Evolutionary conservation across 2,888 invertebrate genomes (phyloP).

Genomic region (Aphrophora alni): DNA sequence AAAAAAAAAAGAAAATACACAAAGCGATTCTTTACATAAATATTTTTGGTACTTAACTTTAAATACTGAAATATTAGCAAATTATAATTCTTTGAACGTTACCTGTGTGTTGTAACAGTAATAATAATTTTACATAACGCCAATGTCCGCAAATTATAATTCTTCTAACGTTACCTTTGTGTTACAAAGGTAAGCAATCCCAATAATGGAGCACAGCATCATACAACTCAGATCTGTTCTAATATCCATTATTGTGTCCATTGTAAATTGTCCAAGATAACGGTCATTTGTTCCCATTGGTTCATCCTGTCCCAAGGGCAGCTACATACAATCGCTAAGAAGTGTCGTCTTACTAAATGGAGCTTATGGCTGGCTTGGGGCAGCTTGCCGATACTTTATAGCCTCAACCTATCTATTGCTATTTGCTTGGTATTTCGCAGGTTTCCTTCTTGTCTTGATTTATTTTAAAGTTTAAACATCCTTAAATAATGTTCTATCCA

Average conservation of each 20-base stretch:
- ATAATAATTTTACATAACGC: too few species aligned
- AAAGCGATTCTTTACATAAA: too few species aligned
- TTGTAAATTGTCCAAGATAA: conserved; percentile 6
- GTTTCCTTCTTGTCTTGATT: too few species aligned
- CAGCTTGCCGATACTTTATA: neutral
- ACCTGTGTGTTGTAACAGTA: too few species aligned
- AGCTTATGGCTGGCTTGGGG: neutral
- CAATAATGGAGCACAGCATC: neutral
- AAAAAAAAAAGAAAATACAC: too few species aligned
- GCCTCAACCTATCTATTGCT: neutral
- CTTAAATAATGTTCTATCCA: too few species aligned
- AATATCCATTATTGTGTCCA: conserved; percentile 2
- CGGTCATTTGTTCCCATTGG: conserved; percentile 2
- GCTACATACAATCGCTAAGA: neutral
- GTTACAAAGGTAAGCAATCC: neutral
- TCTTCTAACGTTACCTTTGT: neutral
- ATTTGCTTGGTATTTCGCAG: neutral
- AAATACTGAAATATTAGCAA: too few species aligned
- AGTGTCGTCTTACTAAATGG: conserved; percentile 2
- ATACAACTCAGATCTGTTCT: neutral
- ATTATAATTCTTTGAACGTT: too few species aligned
- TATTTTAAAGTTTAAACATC: too few species aligned
- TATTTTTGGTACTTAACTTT: too few species aligned
- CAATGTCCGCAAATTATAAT: too few species aligned
- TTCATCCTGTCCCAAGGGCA: neutral